Evolutionary conservation across 2,888 invertebrate species (phyloP), one percentile per base, ranked within the genome.

Genomic region (Germaria angustata): DNA sequence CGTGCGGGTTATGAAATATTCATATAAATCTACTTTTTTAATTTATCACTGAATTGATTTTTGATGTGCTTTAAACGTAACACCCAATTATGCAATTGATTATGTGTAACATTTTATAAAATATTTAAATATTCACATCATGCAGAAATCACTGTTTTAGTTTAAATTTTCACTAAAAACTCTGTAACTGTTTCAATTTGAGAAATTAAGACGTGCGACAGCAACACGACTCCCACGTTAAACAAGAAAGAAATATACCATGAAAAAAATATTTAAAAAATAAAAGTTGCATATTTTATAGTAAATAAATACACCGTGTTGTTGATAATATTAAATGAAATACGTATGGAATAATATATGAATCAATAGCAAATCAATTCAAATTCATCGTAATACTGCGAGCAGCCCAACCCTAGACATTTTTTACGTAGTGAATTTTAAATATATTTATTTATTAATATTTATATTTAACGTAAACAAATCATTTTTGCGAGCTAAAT

Each of bases 81-180:
- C 63, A 73, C 2, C 2, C 17, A 63, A 36, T 73, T 73, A 36
- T 53, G 51, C 41, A 73, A 63, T 63, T 13, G 17, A 59, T 15
- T 44, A 49, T 22, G 11, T 22, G 36, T 65, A 76, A 49, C 66
- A 55, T 41, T 41, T 39, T 22, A 46, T 32, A 3, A 1, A 61
- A 36, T 65, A 36, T 49, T 71, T 36, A 49, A 63, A 44, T 68
- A 73, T 80, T 59, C 68, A 69, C 44, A 75, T 49, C 80, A 68
- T 53, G 66, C 34, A 34, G 41, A 61, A 63, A 49, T 4, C 46
- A 34, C 17, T 28, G 36, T 51, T 53, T 55, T 17, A 59, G 17
- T 72, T 72, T 49, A 22, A 36, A 39, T 66, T 80, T 80, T 72
- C 66, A 55, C 22, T 66, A 55, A 53, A 76, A 81, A 76, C 44